Evolutionary conservation across 2,113 vertebrate species (phyloP), one percentile per base, ranked within the genome.

Genomic region (Cyrtonyx montezumae): DNA sequence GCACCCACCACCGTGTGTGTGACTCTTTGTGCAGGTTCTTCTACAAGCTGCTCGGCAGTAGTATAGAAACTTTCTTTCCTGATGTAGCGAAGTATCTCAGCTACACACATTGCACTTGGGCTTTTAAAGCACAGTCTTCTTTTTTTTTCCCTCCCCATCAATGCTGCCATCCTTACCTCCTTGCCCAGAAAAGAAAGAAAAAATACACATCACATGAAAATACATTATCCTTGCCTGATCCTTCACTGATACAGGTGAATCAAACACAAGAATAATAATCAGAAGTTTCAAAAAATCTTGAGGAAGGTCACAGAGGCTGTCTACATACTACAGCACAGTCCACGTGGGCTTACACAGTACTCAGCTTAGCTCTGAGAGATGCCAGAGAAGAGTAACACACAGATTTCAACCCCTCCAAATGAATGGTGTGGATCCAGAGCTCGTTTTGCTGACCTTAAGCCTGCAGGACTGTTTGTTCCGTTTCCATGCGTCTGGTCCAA

Each of bases 171-270:
- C 83, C 53, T 88, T 75, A 79, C 49, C 84, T 83, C 88, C 87
- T 76, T 66, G 69, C 74, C 77, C 67, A 80, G 91, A 90, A 67
- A 46, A 91, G 76, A 77, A 90, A 74, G 46, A 63, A 80, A 88
- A 79, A 80, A 69, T 80, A 89, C 20, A 30, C 28, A 95, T 89
- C 71, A 86, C 68, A 93, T 94, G 82, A 93, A 95, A 97, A 96
- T 96, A 97, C 92, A 97, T 96, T 95, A 95, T 83, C 86, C 91
- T 95, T 97, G 96, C 94, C 89, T 90, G 94, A 97, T 97, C 93
- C 95, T 96, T 97, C 94, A 95, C 95, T 95, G 94, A 97, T 91
- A 95, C 46, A 96, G 90, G 84, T 79, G 95, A 97, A 97, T 97
- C 96, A 96, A 84, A 94, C 67, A 96, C 91, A 96, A 96, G 85